Conservation (phyloP, 2,797 vertebrate species). For the Spinus olivaceus region DNA sequence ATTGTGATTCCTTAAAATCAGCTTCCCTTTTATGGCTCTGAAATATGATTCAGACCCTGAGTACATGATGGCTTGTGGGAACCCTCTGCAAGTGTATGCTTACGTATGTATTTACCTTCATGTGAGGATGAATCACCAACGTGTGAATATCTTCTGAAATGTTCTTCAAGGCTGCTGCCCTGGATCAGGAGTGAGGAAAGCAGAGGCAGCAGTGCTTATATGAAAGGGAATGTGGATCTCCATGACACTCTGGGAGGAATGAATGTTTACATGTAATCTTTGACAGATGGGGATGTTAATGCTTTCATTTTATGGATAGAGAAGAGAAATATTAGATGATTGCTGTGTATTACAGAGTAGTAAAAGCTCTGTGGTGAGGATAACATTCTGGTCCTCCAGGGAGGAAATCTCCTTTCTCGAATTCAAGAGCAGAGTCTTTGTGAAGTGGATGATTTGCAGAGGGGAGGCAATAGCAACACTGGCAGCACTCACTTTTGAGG, state of each 20-base stretch:
- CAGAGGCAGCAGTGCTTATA: background rate
- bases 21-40: background rate
- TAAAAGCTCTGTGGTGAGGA: background rate
- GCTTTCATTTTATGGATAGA: constrained; percentile 1
- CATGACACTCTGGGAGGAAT: background rate
- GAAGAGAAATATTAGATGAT: constrained; percentile 3
- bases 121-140: background rate
- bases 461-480: background rate
- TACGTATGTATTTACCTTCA: background rate
- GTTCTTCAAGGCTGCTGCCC: background rate
- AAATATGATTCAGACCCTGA: background rate
- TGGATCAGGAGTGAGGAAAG: background rate
- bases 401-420: background rate
- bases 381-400: background rate
- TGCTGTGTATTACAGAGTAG: background rate
- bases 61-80: background rate
- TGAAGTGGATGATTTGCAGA: background rate
- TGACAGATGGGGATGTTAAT: constrained; percentile 21
- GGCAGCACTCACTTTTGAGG: background rate
- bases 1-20: background rate
- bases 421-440: background rate
- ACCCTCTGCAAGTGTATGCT: background rate
- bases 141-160: background rate
- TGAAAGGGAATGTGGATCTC: background rate
- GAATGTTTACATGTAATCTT: background rate